Evolutionary conservation across 1,140 invertebrate genomes (phyloP).

Genomic region (Anastrepha ludens): DNA sequence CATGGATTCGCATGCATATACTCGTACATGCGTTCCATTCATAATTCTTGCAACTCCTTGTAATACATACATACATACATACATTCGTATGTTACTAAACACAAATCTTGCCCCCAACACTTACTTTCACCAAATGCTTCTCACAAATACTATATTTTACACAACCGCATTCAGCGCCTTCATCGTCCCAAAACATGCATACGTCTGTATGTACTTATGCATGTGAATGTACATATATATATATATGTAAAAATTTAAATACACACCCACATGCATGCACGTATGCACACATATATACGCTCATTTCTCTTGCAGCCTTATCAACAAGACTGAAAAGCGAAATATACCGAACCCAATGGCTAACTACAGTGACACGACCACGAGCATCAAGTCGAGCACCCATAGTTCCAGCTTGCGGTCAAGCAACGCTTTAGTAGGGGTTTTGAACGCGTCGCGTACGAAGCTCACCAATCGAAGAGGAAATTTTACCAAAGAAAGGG

Average conservation of each 20-base stretch:
- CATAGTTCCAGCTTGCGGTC: constrained; percentile 36
- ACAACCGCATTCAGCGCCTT: background rate
- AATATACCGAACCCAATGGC: constrained; percentile 1
- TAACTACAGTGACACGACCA: background rate
- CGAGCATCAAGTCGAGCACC: constrained; percentile 28
- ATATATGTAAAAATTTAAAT: too few relatives aligned
- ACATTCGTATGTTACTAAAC: background rate
- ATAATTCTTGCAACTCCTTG: too few relatives aligned
- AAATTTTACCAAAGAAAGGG: background rate
- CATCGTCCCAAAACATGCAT: background rate
- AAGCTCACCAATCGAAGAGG: background rate
- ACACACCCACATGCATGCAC: background rate
- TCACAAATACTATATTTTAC: too few relatives aligned
- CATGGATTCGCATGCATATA: too few relatives aligned
- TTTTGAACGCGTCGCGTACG: constrained; percentile 42
- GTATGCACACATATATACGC: background rate
- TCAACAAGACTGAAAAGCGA: constrained; percentile 16
- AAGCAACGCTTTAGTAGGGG: constrained; percentile 48
- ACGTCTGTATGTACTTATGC: background rate
- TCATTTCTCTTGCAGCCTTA: constrained; percentile 29
- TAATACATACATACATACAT: background rate
- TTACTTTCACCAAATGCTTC: too few relatives aligned
- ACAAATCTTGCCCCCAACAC: background rate
- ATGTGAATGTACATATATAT: constrained; percentile 15
- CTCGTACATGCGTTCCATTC: too few relatives aligned